phyloP scores from a whole-genome alignment of 2,113 vertebrate genomes.

The Triplophysa rosa region DNA sequence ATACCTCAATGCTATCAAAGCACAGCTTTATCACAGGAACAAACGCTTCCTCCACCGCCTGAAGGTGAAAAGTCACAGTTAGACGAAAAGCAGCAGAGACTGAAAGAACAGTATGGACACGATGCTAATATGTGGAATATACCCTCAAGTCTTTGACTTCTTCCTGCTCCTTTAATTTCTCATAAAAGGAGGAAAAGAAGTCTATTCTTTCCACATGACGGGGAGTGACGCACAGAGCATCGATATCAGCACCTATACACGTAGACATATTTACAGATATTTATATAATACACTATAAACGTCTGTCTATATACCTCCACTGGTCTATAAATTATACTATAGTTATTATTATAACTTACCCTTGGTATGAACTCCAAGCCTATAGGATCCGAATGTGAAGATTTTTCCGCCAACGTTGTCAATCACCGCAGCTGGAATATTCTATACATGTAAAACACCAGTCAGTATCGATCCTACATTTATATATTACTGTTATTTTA shows the following conservation, averaged over 20 bases:
- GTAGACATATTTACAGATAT: background rate
- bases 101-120: background rate
- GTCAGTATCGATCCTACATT: background rate
- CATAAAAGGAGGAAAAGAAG: constrained; percentile 90
- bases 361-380: constrained; percentile 89
- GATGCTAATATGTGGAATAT: background rate
- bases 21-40: constrained; percentile 90
- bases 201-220: constrained; percentile 85
- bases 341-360: constrained; percentile 66
- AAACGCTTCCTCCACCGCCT: constrained; percentile 89
- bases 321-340: no score
- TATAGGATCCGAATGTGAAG: constrained; percentile 90
- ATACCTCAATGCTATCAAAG: constrained; percentile 91
- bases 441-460: constrained; percentile 66
- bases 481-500: background rate
- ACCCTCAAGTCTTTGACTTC: constrained; percentile 89
- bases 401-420: constrained; percentile 89
- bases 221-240: constrained; percentile 87
- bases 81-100: background rate
- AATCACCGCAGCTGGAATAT: constrained; percentile 84
- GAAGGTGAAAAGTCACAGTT: constrained; percentile 29
- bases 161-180: constrained; percentile 86
- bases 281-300: background rate
- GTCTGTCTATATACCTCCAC: no score
- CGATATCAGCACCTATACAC: constrained; percentile 86